Conservation (phyloP, 2,797 vertebrate species). For the Acipenser transmontanus region DNA sequence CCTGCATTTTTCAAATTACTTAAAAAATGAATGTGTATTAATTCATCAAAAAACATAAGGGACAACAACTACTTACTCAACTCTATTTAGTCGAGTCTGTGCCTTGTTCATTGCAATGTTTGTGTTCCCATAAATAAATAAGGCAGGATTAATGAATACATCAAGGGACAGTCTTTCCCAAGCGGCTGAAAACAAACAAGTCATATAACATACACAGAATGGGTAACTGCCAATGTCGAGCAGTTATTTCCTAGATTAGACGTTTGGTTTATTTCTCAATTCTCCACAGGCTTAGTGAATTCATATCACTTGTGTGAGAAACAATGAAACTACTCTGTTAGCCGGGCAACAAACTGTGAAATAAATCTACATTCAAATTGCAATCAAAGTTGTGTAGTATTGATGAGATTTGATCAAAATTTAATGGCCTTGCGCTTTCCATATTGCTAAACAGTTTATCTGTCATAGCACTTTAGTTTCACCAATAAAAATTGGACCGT, state of each 20-base stretch:
- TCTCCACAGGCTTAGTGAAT: constrained; percentile 25
- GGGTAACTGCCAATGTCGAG: background rate
- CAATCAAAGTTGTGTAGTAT: constrained; percentile 23
- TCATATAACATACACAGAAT: background rate
- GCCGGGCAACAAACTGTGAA: constrained; percentile 31
- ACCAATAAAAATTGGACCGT: too few relatives aligned
- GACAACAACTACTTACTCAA: too few relatives aligned
- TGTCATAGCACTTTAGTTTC: too few relatives aligned
- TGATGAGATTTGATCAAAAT: constrained; percentile 23
- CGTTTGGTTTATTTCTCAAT: constrained; percentile 1
- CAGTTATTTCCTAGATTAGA: background rate
- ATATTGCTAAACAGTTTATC: constrained; percentile 18
- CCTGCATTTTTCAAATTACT: too few relatives aligned
- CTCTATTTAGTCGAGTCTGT: background rate
- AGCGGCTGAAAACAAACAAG: background rate
- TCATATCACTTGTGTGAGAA: constrained; percentile 22
- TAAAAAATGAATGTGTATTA: too few relatives aligned
- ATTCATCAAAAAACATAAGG: too few relatives aligned
- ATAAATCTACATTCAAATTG: constrained; percentile 35
- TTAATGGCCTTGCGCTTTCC: constrained; percentile 21
- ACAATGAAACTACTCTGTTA: constrained; percentile 26
- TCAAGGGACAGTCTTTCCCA: constrained; percentile 6
- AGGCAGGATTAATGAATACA: constrained; percentile 7
- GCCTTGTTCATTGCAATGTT: background rate
- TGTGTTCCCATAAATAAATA: background rate